phyloP scores from a whole-genome alignment of 1,140 invertebrate genomes.

The Ips nitidus region DNA sequence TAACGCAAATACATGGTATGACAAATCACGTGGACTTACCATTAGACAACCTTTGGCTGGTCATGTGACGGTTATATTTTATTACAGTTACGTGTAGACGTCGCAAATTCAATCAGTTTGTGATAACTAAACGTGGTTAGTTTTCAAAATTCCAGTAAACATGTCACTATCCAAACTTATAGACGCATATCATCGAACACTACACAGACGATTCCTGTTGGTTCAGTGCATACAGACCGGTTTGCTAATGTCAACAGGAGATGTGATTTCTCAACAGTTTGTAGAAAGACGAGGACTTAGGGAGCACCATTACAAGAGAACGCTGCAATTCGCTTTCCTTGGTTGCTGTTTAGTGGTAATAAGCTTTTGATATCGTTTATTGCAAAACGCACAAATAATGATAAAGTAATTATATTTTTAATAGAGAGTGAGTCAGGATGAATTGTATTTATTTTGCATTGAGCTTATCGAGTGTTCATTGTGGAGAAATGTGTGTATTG shows the following conservation, averaged over 20 bases:
- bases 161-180: neutral
- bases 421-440: no score
- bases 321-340: constrained; percentile 55
- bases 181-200: constrained; percentile 48
- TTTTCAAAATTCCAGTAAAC: neutral
- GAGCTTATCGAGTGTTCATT: no score
- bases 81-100: no score
- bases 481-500: neutral
- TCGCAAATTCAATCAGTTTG: neutral
- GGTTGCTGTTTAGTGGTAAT: constrained; percentile 56
- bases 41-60: no score
- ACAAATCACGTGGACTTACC: no score
- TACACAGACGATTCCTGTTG: constrained; percentile 51
- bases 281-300: constrained; percentile 53
- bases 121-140: neutral
- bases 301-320: constrained; percentile 51
- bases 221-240: constrained; percentile 56
- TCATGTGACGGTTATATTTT: no score
- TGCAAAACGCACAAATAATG: no score
- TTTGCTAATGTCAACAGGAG: constrained; percentile 55
- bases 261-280: constrained; percentile 55
- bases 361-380: neutral
- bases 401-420: no score
- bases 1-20: no score
- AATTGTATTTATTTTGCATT: no score